phyloP scores from a whole-genome alignment of 2,888 invertebrate genomes.

The Masnerella sp. region DNA sequence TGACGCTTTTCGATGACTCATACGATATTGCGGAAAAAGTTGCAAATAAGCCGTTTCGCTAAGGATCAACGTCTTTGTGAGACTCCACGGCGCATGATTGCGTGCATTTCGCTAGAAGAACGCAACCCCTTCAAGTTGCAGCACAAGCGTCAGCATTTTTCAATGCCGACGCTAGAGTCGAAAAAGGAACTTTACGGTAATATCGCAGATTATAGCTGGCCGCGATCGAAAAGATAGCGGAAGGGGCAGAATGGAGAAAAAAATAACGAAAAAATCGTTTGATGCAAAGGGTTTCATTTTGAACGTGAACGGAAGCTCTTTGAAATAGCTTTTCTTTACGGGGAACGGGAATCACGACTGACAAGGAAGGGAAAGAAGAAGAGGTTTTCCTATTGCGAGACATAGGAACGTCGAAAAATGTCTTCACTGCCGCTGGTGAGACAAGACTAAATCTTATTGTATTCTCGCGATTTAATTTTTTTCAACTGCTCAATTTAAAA shows the following conservation, averaged over 20 bases:
- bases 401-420: no score
- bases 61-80: conserved; percentile 48
- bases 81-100: conserved; percentile 57
- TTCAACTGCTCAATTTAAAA: no score
- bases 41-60: conserved; percentile 61
- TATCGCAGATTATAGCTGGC: conserved; percentile 54
- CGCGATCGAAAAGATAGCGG: conserved; percentile 24
- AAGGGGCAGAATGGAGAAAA: conserved; percentile 2
- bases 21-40: conserved; percentile 61
- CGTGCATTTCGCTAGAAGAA: conserved; percentile 58
- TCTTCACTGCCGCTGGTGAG: no score
- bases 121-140: conserved; percentile 54
- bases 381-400: no score
- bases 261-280: conserved; percentile 22
- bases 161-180: conserved; percentile 23
- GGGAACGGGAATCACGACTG: conserved; percentile 35
- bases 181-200: conserved; percentile 52
- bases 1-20: conserved; percentile 61
- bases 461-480: no score
- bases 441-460: no score
- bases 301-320: conserved; percentile 52
- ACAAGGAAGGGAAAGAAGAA: no score
- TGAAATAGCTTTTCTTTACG: conserved; percentile 46
- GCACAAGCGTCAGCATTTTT: conserved; percentile 61
- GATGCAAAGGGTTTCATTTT: conserved; percentile 45